Base-by-base conservation (phyloP, 2,888 invertebrate genomes). In the Lacanobia wlatinum region DNA sequence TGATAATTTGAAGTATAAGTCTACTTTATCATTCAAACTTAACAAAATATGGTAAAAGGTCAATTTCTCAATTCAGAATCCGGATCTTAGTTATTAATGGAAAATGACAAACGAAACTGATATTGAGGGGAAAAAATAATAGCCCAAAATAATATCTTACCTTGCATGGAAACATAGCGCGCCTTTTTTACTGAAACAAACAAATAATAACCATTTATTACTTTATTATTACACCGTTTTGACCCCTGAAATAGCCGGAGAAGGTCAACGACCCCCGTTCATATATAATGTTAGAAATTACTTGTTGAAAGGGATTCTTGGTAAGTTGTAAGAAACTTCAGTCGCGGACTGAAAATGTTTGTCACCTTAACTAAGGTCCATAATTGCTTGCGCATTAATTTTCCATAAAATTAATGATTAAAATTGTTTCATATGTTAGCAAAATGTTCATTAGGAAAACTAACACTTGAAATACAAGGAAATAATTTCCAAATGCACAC, bases 111-210 rank as follows among this genome's bases (percentile, higher is more conserved):
- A 43, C 6, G 34, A 40, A 60, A 16, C n/a, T 48, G 4, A 58
- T n/a, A 38, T 16, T 40, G 21, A 40, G 3, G 9, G 12, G 1
- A 2, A 18, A 38, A 23, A 23, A 34, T 46, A 8, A 50, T 7
- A 50, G 6, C 7, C 14, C 1, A n/a, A 68, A 60, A 67, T 60
- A 83, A 87, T 59, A 64, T 90, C 97, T 97, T 94, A 98, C 98
- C 98, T 97, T 98, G 98, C 93, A 97, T 97, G 96, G 98, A 98
- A 94, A 98, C 97, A 96, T 98, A 98, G 94, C 98, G 97, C 96
- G 98, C 98, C 96, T 98, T 98, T 97, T 98, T 98, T 93, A 98
- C 98, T 98, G 98, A 89, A 98, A 98, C 96, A 97, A 94, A 93
- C 92, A 88, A 92, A 87, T 84, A 85, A 75, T 43, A 16, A 76